These are phyloP conservation scores for Calidris pygmaea DNA, from an alignment of 2,113 vertebrate genomes.

Conservation along the genomic window DNA sequence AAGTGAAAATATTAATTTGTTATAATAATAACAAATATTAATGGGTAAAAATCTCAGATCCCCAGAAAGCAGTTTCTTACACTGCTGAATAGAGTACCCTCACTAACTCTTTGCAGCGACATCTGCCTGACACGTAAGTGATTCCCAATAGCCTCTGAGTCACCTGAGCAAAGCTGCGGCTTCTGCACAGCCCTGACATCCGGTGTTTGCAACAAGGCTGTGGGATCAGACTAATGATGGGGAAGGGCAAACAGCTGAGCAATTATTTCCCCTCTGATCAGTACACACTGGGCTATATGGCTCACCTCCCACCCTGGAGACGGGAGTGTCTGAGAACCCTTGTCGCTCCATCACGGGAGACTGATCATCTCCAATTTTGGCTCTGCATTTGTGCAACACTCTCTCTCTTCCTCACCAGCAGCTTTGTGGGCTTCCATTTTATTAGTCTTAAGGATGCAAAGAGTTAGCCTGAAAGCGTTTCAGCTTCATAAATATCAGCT, in stretches of 20 bases:
- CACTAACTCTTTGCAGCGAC: neutral
- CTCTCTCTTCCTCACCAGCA: neutral
- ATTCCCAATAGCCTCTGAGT: constrained; percentile 31
- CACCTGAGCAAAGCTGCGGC: neutral
- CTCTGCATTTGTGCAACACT: neutral
- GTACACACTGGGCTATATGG: neutral
- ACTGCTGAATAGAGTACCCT: neutral
- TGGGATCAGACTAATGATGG: neutral
- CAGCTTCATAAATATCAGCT: neutral
- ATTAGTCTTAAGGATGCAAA: neutral
- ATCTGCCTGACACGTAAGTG: neutral
- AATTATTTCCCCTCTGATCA: constrained; percentile 7
- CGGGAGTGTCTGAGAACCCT: neutral
- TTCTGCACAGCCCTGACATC: neutral
- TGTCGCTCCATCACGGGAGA: neutral
- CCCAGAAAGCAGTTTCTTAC: neutral
- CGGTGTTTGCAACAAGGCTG: neutral
- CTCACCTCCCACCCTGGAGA: neutral
- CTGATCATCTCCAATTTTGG: neutral
- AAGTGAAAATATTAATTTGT: neutral
- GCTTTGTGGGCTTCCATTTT: neutral
- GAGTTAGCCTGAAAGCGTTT: neutral
- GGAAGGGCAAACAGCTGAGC: constrained; percentile 22
- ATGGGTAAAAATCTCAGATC: neutral
- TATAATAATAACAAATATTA: neutral